These are phyloP conservation scores for Calameuta pallipes DNA, from an alignment of 2,888 invertebrate species.

Conservation along the genomic window DNA sequence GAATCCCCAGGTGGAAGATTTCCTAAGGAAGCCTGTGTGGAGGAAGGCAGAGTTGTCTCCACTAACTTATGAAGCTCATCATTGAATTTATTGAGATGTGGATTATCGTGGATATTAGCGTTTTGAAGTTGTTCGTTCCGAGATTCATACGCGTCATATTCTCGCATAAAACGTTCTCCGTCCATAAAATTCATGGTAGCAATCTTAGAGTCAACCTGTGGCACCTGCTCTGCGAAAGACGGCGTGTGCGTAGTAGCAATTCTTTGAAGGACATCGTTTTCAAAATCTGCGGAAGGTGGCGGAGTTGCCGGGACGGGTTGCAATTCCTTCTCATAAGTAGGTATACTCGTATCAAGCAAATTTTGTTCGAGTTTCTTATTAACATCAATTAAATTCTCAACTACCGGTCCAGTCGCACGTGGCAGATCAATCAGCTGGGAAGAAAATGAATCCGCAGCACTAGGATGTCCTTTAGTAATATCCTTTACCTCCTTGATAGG, in stretches of 20 bases:
- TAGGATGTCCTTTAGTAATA: conserved; percentile 10
- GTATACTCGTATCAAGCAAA: conserved; percentile 43
- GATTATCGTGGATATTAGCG: background rate
- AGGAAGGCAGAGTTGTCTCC: too few species aligned
- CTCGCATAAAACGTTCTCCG: conserved; percentile 33
- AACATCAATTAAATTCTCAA: conserved; percentile 1
- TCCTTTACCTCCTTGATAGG: conserved; percentile 56
- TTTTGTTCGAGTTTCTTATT: conserved; percentile 18
- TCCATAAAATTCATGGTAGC: conserved; percentile 54
- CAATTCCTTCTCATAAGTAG: conserved; percentile 31
- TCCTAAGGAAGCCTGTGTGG: background rate
- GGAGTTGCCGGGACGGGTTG: conserved; percentile 53
- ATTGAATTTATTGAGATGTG: background rate
- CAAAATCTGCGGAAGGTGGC: conserved; percentile 54
- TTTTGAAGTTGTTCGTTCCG: background rate
- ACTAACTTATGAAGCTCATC: background rate
- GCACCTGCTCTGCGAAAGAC: background rate
- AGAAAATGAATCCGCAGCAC: conserved; percentile 16
- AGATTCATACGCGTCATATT: conserved; percentile 1
- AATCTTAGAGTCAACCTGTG: conserved; percentile 42
- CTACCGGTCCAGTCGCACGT: conserved; percentile 61
- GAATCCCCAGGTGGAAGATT: background rate
- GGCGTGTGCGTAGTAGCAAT: conserved; percentile 30
- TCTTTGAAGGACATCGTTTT: conserved; percentile 39
- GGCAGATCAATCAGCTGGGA: conserved; percentile 38